phyloP scores from a whole-genome alignment of 2,888 invertebrate species.

The Ramazzottius varieornatus region DNA sequence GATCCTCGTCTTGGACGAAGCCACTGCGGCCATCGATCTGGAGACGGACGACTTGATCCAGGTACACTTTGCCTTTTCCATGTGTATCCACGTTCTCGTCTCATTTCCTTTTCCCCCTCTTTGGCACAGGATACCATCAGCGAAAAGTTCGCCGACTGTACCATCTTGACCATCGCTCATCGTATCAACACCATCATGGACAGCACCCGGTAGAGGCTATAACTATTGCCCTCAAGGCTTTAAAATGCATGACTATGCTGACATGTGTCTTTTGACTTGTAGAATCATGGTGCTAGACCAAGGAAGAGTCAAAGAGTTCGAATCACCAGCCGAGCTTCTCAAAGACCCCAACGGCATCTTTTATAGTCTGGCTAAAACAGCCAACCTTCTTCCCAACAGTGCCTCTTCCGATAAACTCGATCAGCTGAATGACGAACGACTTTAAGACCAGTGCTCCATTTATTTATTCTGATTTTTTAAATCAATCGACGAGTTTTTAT shows the following conservation, averaged over 20 bases:
- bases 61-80: too few relatives aligned
- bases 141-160: slow-evolving; percentile 15
- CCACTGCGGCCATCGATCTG: slow-evolving; percentile 25
- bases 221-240: not conserved
- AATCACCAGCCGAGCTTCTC: not conserved
- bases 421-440: too few relatives aligned
- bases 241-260: not conserved
- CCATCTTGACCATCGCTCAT: slow-evolving; percentile 20
- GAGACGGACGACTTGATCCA: slow-evolving; percentile 23
- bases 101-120: too few relatives aligned
- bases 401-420: too few relatives aligned
- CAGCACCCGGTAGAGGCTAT: not conserved
- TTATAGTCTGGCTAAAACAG: slow-evolving; percentile 6
- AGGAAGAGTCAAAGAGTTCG: not conserved
- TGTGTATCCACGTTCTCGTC: too few relatives aligned
- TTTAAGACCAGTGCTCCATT: too few relatives aligned
- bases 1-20: slow-evolving; percentile 26
- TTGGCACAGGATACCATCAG: slow-evolving; percentile 13
- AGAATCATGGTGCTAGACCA: not conserved
- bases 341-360: not conserved
- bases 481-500: too few relatives aligned
- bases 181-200: too few relatives aligned
- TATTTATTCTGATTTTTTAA: too few relatives aligned
- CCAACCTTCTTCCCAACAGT: too few relatives aligned
- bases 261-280: not conserved